Conservation (phyloP, 2,113 vertebrate species). For the Ctenodactylus gundi region DNA sequence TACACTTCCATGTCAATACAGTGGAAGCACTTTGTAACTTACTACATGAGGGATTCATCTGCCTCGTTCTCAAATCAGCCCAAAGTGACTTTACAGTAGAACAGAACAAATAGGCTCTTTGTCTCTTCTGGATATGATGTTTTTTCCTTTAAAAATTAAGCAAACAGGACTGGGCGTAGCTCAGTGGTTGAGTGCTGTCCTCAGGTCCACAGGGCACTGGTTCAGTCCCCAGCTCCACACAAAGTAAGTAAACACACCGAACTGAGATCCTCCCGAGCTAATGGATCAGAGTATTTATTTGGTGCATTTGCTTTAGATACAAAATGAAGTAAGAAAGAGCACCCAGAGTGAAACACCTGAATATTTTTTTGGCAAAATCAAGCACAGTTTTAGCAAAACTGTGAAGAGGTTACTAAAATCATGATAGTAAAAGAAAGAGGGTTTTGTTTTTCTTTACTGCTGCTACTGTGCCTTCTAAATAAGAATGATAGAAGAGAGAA, state of each 20-base stretch:
- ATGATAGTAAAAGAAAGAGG: neutral
- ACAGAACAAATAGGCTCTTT: neutral
- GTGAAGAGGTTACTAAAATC: neutral
- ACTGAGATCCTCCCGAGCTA: neutral
- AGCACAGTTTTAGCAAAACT: neutral
- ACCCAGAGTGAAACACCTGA: neutral
- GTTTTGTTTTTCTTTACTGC: neutral
- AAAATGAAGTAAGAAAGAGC: neutral
- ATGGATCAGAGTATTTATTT: neutral
- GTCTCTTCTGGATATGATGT: neutral
- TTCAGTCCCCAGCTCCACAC: neutral
- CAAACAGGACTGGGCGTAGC: too few species aligned
- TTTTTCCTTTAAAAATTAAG: neutral
- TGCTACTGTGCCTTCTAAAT: neutral
- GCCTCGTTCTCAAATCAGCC: neutral
- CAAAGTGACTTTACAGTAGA: conserved; percentile 60
- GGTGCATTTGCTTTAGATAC: neutral
- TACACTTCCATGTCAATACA: neutral
- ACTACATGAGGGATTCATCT: neutral
- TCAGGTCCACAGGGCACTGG: neutral
- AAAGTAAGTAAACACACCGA: neutral
- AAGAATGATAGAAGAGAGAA: neutral
- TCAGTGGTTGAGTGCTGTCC: neutral
- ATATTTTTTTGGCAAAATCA: neutral
- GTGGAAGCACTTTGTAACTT: neutral